Evolutionary conservation across 2,797 vertebrate genomes (phyloP).

Genomic region (Hafferia zeledoni): DNA sequence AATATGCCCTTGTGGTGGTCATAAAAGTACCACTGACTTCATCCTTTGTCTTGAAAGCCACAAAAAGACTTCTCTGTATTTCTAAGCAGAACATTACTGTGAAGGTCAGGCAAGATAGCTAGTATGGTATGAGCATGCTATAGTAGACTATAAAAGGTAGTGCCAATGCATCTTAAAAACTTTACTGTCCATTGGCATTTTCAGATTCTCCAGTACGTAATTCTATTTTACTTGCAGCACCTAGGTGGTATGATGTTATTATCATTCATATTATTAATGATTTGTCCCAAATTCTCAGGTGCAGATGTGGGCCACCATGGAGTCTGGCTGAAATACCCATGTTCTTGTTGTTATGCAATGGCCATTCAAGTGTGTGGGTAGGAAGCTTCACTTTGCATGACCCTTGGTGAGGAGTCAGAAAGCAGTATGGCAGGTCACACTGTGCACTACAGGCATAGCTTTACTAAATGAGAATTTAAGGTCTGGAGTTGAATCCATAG

Average conservation of each 20-base stretch:
- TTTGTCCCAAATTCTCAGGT: background rate
- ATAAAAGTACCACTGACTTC: background rate
- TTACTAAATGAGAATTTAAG: background rate
- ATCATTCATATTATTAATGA: background rate
- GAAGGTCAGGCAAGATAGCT: background rate
- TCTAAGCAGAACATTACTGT: background rate
- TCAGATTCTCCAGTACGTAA: background rate
- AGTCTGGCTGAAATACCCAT: background rate
- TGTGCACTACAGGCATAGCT: background rate
- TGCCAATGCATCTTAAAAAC: background rate
- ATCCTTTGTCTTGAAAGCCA: background rate
- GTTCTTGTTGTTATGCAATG: background rate
- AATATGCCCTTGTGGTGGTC: background rate
- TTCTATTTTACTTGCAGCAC: background rate
- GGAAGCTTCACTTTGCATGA: background rate
- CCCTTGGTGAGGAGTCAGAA: background rate
- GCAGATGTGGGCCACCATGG: rapidly evolving
- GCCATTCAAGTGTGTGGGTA: background rate
- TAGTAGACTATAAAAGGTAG: background rate
- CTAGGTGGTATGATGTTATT: background rate
- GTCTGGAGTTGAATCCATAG: background rate
- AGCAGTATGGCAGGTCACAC: background rate
- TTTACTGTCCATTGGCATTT: background rate
- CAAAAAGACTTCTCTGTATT: background rate
- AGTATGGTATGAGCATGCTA: background rate